These are phyloP conservation scores for Chymomyza costata DNA, from an alignment of 1,140 invertebrate genomes.

Conservation along the genomic window DNA sequence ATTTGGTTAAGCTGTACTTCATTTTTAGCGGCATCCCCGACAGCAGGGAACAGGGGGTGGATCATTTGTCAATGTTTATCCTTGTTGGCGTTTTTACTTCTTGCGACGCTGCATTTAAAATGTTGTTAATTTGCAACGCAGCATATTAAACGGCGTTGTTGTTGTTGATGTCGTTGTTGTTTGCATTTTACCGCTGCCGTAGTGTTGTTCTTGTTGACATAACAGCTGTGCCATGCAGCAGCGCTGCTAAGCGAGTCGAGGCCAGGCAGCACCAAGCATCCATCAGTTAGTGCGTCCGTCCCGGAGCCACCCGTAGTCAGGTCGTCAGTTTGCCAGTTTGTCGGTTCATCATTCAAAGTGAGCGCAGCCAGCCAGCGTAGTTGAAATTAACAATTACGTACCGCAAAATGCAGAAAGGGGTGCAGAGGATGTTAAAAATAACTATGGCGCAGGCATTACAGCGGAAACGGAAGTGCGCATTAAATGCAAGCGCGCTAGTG, in stretches of 20 bases:
- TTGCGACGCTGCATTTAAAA: conserved; percentile 52
- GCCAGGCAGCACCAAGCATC: not conserved
- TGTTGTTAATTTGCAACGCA: conserved; percentile 60
- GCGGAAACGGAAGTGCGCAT: conserved; percentile 72
- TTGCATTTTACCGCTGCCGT: too few relatives aligned
- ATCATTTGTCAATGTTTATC: conserved; percentile 49
- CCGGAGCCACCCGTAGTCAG: too few relatives aligned
- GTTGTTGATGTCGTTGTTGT: conserved; percentile 11
- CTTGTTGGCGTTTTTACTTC: conserved; percentile 39
- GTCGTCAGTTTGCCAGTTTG: conserved; percentile 8
- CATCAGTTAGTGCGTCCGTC: conserved; percentile 30
- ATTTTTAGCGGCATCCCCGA: conserved; percentile 48
- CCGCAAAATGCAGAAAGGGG: conserved; percentile 39
- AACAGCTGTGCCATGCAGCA: conserved; percentile 14
- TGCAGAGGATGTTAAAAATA: conserved; percentile 55
- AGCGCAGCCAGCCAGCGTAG: conserved; percentile 27
- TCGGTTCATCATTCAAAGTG: conserved; percentile 39
- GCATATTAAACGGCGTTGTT: conserved; percentile 47
- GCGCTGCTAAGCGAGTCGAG: not conserved
- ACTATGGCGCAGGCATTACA: conserved; percentile 62
- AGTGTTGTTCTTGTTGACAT: conserved; percentile 10
- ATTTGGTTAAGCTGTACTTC: conserved; percentile 69
- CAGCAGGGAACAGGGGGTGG: conserved; percentile 6
- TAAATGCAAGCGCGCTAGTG: conserved; percentile 49
- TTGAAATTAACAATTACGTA: conserved; percentile 66